These are phyloP conservation scores for Drosophila subpulchrella DNA, from an alignment of 1,140 invertebrate species.

Conservation along the genomic window DNA sequence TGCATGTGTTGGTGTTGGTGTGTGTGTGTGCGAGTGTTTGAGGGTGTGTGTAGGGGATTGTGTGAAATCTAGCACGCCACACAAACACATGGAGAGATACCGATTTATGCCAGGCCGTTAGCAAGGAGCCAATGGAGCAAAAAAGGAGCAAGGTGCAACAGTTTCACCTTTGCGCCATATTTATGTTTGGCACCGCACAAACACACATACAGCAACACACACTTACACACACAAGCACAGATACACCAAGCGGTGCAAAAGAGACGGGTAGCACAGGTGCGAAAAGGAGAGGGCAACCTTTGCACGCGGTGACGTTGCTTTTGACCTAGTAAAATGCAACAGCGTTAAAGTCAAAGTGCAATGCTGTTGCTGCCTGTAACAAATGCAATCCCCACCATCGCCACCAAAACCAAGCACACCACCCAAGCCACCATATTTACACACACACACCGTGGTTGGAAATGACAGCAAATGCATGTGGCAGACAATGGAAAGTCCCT, in stretches of 20 bases:
- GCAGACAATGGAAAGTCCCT: conserved; percentile 37
- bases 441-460: conserved; percentile 32
- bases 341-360: conserved; percentile 79
- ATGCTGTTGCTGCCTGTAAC: conserved; percentile 49
- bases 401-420: conserved; percentile 3
- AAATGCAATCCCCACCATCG: conserved; percentile 64
- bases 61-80: conserved; percentile 68
- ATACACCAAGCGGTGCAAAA: background rate
- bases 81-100: conserved; percentile 21
- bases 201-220: conserved; percentile 11
- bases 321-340: conserved; percentile 81
- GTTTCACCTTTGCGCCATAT: conserved; percentile 78
- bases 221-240: background rate
- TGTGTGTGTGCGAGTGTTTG: conserved; percentile 10
- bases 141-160: conserved; percentile 59
- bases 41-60: conserved; percentile 8
- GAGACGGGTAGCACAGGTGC: background rate
- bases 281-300: conserved; percentile 18
- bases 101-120: conserved; percentile 62
- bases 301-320: conserved; percentile 69
- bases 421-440: conserved; percentile 5
- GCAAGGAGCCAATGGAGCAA: conserved; percentile 41
- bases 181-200: conserved; percentile 73
- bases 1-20: conserved; percentile 1
- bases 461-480: conserved; percentile 55